Base-by-base conservation (phyloP, 1,140 invertebrate genomes). In the Orchesella cincta region DNA sequence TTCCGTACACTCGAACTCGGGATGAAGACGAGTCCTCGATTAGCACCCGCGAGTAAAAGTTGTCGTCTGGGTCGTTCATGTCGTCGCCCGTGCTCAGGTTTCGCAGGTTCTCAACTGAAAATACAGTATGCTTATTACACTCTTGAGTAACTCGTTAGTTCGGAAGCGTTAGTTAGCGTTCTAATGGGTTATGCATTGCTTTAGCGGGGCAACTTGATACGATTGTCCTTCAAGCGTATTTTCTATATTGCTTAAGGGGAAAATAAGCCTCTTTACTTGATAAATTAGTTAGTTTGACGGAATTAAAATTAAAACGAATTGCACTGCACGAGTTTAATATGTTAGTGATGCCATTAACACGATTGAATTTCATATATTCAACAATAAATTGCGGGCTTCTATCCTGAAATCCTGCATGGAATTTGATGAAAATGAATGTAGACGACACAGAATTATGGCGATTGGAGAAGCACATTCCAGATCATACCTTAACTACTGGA, bases 1-100 rank as follows among this genome's bases (percentile, higher is more conserved):
- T 67, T 2, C 62, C 62, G 62, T 67, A 67, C 12, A 23, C 28
- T 67, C 3, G 31, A 8, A 23, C 26, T 5, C 62, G 62, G 31
- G 28, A 31, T n/a, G 62, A 31, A 18, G 62, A 67, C 26, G 62
- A 67, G 62, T 67, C 62, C n/a, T 67, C 62, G 5, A 67, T 67
- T 29, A 67, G 23, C 31, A 67, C 62, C 33, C 62, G 26, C 26
- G 62, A 67, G 31, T 67, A 67, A 29, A 31, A 67, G 3, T 26
- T 67, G 3, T 67, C 62, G 3, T 67, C 62, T 3, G 2, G 3
- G 31, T 67, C 62, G 31, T 29, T 14, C 12, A 23, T 5, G 8
- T n/a, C 14, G 12, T 26, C 12, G 3, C 8, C 62, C 2, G 23
- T 12, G 31, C 23, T 67, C 62, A 67, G 31, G 62, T 67, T 67